Conservation (phyloP, 2,888 invertebrate species). For the Stenurella melanura region DNA sequence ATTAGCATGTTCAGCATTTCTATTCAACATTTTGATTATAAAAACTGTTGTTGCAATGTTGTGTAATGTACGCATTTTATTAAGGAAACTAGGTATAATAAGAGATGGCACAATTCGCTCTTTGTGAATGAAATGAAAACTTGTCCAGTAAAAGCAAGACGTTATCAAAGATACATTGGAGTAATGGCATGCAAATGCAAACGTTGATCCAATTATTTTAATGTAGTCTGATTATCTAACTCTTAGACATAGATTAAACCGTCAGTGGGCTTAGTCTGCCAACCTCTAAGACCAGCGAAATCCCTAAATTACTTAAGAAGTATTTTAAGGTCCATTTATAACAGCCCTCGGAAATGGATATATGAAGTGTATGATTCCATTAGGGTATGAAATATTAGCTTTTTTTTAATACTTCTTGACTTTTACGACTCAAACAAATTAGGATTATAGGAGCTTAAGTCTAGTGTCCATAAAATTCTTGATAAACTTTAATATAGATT, state of each 20-base stretch:
- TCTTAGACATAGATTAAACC: constrained; percentile 24
- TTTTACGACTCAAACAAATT: constrained; percentile 28
- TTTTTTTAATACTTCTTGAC: constrained; percentile 11
- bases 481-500: constrained; percentile 27
- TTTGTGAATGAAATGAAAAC: background rate
- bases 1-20: no score
- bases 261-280: constrained; percentile 18
- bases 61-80: no score
- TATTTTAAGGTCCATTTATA: constrained; percentile 26
- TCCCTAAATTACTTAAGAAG: constrained; percentile 26
- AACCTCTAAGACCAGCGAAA: constrained; percentile 16
- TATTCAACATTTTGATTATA: no score
- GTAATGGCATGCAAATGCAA: background rate
- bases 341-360: constrained; percentile 8
- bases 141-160: background rate
- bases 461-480: constrained; percentile 27
- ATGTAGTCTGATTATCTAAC: constrained; percentile 32
- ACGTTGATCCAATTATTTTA: constrained; percentile 26
- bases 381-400: constrained; percentile 14
- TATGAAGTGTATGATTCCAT: constrained; percentile 33
- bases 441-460: constrained; percentile 7
- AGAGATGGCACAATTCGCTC: background rate
- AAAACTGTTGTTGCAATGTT: no score
- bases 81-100: no score
- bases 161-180: background rate